Conservation (phyloP, 2,113 vertebrate species). For the Corvus moneduloides region DNA sequence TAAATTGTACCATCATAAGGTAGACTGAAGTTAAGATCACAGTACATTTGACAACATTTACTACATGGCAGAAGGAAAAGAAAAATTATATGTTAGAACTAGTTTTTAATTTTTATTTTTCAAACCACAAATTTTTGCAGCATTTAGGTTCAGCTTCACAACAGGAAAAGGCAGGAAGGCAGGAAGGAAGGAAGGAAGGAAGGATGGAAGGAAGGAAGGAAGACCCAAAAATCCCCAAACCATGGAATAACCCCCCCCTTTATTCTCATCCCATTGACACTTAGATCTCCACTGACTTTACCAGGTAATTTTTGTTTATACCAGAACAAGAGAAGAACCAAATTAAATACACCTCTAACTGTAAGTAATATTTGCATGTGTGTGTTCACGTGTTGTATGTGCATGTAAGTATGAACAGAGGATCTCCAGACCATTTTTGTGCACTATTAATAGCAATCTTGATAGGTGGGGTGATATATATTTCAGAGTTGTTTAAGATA, state of each 20-base stretch:
- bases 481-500: neutral
- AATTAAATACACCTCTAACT: neutral
- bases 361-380: neutral
- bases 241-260: neutral
- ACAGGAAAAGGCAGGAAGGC: no score
- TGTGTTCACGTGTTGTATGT: neutral
- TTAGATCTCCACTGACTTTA: neutral
- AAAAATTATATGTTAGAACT: neutral
- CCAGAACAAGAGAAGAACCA: neutral
- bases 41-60: neutral
- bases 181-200: neutral
- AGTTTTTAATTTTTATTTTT: neutral
- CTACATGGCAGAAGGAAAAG: neutral
- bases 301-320: neutral
- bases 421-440: neutral
- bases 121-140: neutral
- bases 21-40: neutral
- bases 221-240: accelerated
- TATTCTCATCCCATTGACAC: neutral
- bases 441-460: neutral
- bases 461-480: neutral
- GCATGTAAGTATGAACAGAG: neutral
- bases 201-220: no score
- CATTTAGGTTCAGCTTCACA: neutral
- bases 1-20: neutral